Conservation (phyloP, 2,888 invertebrate genomes). For the Tipula confusa region DNA sequence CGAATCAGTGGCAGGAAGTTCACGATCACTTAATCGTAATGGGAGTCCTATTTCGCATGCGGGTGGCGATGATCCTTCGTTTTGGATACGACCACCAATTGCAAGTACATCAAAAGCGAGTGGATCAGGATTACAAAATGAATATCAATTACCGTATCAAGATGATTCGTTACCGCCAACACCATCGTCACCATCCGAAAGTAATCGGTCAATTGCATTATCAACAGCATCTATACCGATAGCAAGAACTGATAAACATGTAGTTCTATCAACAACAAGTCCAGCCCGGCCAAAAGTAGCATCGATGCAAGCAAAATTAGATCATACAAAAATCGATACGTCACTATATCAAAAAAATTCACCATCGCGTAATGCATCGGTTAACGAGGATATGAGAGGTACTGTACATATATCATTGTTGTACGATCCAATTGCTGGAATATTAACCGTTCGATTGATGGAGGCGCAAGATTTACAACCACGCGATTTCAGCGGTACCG, state of each 20-base stretch:
- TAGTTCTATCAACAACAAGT: conserved; percentile 53
- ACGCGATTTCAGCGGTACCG: conserved; percentile 57
- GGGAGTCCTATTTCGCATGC: conserved; percentile 47
- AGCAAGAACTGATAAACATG: conserved; percentile 54
- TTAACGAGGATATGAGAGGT: conserved; percentile 55
- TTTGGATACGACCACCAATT: conserved; percentile 49
- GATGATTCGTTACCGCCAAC: conserved; percentile 51
- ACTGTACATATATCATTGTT: conserved; percentile 58
- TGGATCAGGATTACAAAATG: not conserved
- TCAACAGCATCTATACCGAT: conserved; percentile 50
- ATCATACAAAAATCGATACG: conserved; percentile 59
- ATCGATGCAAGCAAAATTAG: conserved; percentile 62
- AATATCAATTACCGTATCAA: conserved; percentile 31
- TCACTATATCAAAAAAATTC: conserved; percentile 54
- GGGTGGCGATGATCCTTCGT: conserved; percentile 49
- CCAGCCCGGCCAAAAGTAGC: conserved; percentile 52
- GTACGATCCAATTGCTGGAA: conserved; percentile 59
- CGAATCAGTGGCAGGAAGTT: conserved; percentile 49
- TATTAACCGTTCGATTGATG: conserved; percentile 60
- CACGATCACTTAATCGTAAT: conserved; percentile 40
- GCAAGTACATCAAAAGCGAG: not conserved
- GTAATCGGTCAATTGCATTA: conserved; percentile 48
- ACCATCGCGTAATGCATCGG: conserved; percentile 40
- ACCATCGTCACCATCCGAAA: conserved; percentile 51
- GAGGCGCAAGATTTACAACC: conserved; percentile 59